phyloP scores from a whole-genome alignment of 2,888 invertebrate species.

The Cylloceria caligata region DNA sequence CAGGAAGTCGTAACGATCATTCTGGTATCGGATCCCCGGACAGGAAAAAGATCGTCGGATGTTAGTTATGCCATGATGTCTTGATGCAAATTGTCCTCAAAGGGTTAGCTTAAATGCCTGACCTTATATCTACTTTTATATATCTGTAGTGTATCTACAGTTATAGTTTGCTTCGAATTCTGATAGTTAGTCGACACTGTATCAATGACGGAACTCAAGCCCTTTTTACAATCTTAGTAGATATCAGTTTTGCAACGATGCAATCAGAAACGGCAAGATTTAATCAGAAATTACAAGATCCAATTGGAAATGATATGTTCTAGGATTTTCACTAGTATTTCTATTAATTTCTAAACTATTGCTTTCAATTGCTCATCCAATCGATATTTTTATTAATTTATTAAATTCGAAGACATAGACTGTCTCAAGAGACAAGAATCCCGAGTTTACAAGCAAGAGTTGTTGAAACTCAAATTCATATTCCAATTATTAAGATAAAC shows the following conservation, averaged over 20 bases:
- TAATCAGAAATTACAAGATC: not conserved
- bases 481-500: not conserved
- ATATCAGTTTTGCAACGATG: not conserved
- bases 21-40: conserved; percentile 42
- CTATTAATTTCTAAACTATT: no score
- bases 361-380: no score
- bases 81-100: conserved; percentile 52
- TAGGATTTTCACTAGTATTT: no score
- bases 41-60: conserved; percentile 51
- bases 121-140: conserved; percentile 2
- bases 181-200: conserved; percentile 1
- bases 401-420: no score
- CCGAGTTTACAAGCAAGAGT: no score
- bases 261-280: not conserved
- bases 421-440: no score
- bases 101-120: conserved; percentile 3
- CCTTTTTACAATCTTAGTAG: no score
- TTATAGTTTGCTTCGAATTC: not conserved
- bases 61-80: conserved; percentile 46
- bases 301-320: not conserved
- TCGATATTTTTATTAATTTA: no score
- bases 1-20: conserved; percentile 53
- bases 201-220: no score
- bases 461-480: not conserved
- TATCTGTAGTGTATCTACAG: not conserved